Conservation (phyloP, 1,140 invertebrate species). For the Cydia pomonella region DNA sequence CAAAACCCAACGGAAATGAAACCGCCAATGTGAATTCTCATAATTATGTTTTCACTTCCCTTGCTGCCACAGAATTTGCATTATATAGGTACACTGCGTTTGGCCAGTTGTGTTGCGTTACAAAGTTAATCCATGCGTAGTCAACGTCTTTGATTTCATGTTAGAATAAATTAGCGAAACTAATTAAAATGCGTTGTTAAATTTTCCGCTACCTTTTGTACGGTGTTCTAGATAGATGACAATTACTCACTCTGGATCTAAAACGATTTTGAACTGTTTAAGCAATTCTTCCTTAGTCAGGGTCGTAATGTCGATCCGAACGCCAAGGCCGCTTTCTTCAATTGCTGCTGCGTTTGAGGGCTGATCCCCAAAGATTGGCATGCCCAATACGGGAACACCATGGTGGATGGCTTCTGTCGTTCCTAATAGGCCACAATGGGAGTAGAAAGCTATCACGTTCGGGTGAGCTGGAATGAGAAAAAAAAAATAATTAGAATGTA, state of each 20-base stretch:
- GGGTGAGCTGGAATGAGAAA: conserved; percentile 79
- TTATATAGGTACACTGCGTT: no score
- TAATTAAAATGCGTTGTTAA: no score
- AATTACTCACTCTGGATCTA: conserved; percentile 81
- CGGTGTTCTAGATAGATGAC: no score
- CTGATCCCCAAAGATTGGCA: conserved; percentile 87
- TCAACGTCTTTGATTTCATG: no score
- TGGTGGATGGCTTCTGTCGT: conserved; percentile 85
- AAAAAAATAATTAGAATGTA: background rate
- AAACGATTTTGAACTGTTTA: conserved; percentile 78
- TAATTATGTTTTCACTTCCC: no score
- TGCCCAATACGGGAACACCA: conserved; percentile 85
- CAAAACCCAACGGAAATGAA: no score
- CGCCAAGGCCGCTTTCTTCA: conserved; percentile 80
- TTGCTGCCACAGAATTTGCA: no score
- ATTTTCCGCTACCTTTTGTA: no score
- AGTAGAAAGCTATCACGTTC: conserved; percentile 82
- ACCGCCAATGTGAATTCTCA: no score
- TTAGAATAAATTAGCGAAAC: no score
- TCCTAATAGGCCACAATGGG: conserved; percentile 84
- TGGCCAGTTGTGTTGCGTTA: no score
- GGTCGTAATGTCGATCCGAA: conserved; percentile 79
- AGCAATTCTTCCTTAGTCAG: conserved; percentile 82
- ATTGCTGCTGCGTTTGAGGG: conserved; percentile 80
- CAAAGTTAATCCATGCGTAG: no score